These are phyloP conservation scores for Aradophagus sp. DNA, from an alignment of 1,140 invertebrate species.

Conservation along the genomic window DNA sequence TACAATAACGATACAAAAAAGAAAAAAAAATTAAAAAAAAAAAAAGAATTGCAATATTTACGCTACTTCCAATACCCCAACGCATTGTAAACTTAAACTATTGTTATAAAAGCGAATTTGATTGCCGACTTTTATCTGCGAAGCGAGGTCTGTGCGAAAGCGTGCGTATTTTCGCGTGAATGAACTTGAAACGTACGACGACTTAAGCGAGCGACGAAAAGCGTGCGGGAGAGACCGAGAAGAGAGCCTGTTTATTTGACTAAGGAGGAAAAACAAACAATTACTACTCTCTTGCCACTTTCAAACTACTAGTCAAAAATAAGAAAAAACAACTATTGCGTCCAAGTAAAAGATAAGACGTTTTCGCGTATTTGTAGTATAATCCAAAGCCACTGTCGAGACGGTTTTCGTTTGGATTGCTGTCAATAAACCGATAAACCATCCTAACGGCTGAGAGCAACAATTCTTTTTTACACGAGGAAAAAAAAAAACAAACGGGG, in stretches of 20 bases:
- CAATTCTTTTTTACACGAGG: conserved; percentile 29
- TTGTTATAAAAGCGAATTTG: conserved; percentile 55
- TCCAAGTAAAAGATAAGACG: conserved; percentile 64
- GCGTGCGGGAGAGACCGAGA: no score
- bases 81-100: conserved; percentile 61
- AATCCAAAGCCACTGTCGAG: conserved; percentile 55
- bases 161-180: conserved; percentile 30
- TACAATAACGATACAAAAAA: conserved; percentile 38
- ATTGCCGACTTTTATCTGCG: conserved; percentile 56
- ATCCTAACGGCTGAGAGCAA: conserved; percentile 15
- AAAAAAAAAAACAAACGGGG: background rate
- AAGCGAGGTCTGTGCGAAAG: conserved; percentile 30
- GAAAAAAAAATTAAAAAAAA: conserved; percentile 58
- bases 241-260: conserved; percentile 38
- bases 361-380: conserved; percentile 61
- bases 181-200: conserved; percentile 23
- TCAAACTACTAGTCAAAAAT: conserved; percentile 63
- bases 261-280: conserved; percentile 38
- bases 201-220: no score
- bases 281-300: conserved; percentile 62
- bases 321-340: conserved; percentile 66
- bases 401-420: conserved; percentile 50
- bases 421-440: conserved; percentile 42
- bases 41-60: conserved; percentile 66
- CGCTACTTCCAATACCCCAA: conserved; percentile 67